Base-by-base conservation (phyloP, 2,113 vertebrate species). In the Macquaria ambigua region DNA sequence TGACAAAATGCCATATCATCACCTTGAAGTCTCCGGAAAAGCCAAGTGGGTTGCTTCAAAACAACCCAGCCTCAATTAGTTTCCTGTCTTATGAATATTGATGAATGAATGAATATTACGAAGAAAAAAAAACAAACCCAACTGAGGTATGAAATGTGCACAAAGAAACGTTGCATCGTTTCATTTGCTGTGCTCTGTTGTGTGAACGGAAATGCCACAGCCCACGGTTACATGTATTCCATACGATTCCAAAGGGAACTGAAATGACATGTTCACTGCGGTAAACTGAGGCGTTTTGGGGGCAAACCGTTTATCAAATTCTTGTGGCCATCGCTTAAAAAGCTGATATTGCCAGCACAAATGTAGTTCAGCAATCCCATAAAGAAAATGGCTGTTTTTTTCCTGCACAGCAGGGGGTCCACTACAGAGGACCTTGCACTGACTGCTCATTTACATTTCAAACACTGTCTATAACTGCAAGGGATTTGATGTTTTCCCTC, bases 401-500 rank as follows among this genome's bases (percentile, higher is more conserved):
- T 68, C 46, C 63, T 11, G 81, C 90, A 1, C 90, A 87, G 86
- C 93, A 93, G 92, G 94, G 88, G 93, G 91, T 94, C 93, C 77
- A 88, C 92, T 89, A 93, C 89, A 92, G 92, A 95, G 89, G 86
- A 85, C 92, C 88, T n/a, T 79, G 90, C 90, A 67, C 92, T 84
- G 90, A 80, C 88, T 93, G 88, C 92, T 94, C 91, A 95, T 95
- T 95, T 95, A 90, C 94, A 95, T 94, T 94, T 94, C 93, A 95
- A 95, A 95, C 93, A 86, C 91, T 39, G 92, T 93, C 93, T 90
- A 93, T 92, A 93, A 93, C 93, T 95, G 92, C 92, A 83, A 94
- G 94, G 92, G 94, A 94, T 94, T 94, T 93, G 91, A 94, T 93
- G 92, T 93, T 93, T 93, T 93, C 90, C 90, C 91, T 88, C 89